Conservation (phyloP, 2,113 vertebrate species). For the Vidua chalybeata region DNA sequence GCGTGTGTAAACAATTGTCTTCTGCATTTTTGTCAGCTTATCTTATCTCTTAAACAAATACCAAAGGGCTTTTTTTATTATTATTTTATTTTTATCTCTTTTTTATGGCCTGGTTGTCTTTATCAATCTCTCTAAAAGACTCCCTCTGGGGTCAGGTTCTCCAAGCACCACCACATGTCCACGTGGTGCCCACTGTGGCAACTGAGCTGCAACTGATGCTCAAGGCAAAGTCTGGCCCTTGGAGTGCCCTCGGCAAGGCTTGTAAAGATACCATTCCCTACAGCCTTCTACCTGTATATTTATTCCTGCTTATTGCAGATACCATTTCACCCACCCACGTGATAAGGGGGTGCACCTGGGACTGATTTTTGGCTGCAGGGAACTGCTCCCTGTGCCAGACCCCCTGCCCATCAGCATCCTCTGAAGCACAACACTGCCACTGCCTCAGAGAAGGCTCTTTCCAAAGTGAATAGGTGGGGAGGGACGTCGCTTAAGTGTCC, state of each 20-base stretch:
- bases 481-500: too few species aligned
- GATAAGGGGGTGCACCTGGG: neutral
- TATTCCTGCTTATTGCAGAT: neutral
- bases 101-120: neutral
- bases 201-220: neutral
- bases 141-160: neutral
- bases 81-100: neutral
- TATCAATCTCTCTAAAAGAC: neutral
- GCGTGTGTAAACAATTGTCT: slow-evolving; percentile 30
- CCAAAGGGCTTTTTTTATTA: neutral
- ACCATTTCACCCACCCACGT: neutral
- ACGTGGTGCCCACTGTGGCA: neutral
- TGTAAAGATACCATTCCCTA: neutral
- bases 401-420: neutral
- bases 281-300: neutral
- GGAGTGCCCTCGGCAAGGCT: neutral
- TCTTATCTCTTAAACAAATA: slow-evolving; percentile 51
- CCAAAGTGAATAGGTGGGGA: neutral
- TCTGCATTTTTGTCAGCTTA: slow-evolving; percentile 49
- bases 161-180: neutral
- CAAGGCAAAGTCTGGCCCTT: neutral
- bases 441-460: neutral
- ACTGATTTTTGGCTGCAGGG: neutral
- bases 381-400: neutral
- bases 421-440: neutral